phyloP scores from a whole-genome alignment of 2,797 vertebrate species.

The Gallirallus australis region DNA sequence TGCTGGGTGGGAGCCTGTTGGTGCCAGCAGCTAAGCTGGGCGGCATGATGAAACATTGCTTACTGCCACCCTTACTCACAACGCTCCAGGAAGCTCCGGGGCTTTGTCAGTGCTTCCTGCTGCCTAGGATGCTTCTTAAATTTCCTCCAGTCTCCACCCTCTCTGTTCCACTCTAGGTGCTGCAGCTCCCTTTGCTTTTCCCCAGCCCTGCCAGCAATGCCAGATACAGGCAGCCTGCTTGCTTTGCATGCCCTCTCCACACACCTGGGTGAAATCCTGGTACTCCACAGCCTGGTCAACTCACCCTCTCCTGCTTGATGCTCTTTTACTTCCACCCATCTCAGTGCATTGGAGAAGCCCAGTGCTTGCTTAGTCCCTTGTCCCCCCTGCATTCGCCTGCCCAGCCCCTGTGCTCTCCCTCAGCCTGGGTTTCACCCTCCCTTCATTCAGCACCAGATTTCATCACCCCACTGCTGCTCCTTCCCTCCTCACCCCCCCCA shows the following conservation, averaged over 20 bases:
- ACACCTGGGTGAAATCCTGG: neutral
- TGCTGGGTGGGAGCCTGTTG: neutral
- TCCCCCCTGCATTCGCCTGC: neutral
- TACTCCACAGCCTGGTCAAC: neutral
- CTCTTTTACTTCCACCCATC: neutral
- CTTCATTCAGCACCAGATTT: neutral
- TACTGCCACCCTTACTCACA: slow-evolving; percentile 41
- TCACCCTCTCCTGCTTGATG: neutral
- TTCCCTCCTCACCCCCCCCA: neutral
- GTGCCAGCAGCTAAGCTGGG: neutral
- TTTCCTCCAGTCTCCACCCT: neutral
- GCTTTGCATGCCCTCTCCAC: neutral
- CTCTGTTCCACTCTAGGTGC: neutral
- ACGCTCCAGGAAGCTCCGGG: neutral
- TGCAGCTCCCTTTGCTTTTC: neutral
- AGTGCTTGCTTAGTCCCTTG: neutral
- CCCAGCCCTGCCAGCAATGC: neutral
- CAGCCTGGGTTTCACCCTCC: neutral
- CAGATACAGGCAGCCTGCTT: neutral
- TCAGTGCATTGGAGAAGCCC: neutral
- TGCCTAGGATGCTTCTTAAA: neutral
- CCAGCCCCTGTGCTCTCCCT: neutral
- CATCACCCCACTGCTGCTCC: neutral
- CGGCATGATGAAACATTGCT: neutral
- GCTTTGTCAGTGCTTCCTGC: slow-evolving; percentile 35